phyloP scores from a whole-genome alignment of 1,140 invertebrate species.

The Psix sp. region DNA sequence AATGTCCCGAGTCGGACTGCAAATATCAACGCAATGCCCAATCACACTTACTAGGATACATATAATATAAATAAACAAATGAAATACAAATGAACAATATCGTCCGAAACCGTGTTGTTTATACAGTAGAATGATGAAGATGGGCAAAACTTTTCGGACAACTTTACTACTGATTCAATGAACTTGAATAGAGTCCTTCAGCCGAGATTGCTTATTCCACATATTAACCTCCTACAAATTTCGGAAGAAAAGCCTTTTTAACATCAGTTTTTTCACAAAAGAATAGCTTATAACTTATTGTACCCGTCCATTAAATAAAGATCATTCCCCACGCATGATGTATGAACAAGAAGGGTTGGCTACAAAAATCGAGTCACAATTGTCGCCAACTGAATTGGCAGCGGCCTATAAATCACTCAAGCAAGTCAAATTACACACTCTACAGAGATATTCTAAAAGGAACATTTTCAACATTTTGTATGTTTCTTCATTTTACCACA shows the following conservation, averaged over 20 bases:
- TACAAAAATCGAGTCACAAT: slow-evolving; percentile 45
- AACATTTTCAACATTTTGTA: not conserved
- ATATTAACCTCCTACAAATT: slow-evolving; percentile 54
- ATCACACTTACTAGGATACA: no score
- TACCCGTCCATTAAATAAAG: slow-evolving; percentile 50
- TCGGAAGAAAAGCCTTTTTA: slow-evolving; percentile 49
- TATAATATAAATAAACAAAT: no score
- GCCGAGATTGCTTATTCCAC: slow-evolving; percentile 54
- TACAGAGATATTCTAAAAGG: not conserved
- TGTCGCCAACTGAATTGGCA: slow-evolving; percentile 47
- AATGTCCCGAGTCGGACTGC: no score
- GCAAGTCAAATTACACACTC: slow-evolving; percentile 46
- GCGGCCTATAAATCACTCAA: slow-evolving; percentile 34
- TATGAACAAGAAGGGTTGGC: slow-evolving; percentile 41
- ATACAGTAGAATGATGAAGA: slow-evolving; percentile 4
- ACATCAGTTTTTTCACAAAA: slow-evolving; percentile 54
- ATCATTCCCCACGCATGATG: slow-evolving; percentile 40
- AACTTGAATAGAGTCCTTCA: slow-evolving; percentile 47
- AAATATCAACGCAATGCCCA: no score
- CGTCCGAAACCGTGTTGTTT: slow-evolving; percentile 12
- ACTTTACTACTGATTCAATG: slow-evolving; percentile 41
- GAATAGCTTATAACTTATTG: slow-evolving; percentile 56
- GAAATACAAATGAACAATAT: not conserved
- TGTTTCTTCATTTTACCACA: slow-evolving; percentile 33
- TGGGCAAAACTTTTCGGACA: slow-evolving; percentile 36